Base-by-base conservation (phyloP, 2,888 invertebrate species). In the Hydrotaea diabolus region DNA sequence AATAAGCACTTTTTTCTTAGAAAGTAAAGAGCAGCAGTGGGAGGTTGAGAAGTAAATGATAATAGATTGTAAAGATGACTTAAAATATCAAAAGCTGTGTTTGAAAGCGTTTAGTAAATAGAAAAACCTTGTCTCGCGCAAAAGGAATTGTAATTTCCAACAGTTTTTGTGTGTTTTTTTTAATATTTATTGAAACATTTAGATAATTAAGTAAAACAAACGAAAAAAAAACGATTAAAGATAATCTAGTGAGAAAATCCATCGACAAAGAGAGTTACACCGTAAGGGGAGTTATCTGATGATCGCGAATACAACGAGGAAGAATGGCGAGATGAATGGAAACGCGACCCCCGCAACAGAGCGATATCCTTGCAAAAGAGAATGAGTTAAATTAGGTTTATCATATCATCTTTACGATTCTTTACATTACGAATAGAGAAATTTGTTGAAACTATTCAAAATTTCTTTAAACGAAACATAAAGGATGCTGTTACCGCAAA, bases 391-490 rank as follows among this genome's bases (percentile, higher is more conserved):
- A 17, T 73, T 49, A 85, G 77, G 73, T 62, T 69, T 82, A 19
- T 82, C 23, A 26, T 73, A 62, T 82, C 57, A 43, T 77, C 73
- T 73, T 62, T 79, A 43, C 39, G 75, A 73, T 76, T 66, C 85
- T 79, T 36, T 77, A 85, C 82, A 79, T 82, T 85, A 73, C 66
- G 79, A 79, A 43, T 79, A 85, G 79, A 69, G 82, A 82, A 79
- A 82, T 85, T 77, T n/a, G 13, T 21, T 36, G 66, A 66, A 43
- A 2, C n/a, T 59, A 80, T 80, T 86, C 73, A 83, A 79, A 87
- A 88, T 88, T 87, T 82, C 85, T 31, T 26, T 85, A 86, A 83
- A 77, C 78, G 81, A 82, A 82, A 82, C 73, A 74, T 79, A 85
- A 82, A 82, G 77, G 82, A 79, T 84, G 84, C 84, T 84, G 84